phyloP scores from a whole-genome alignment of 2,888 invertebrate species.

The Dorcus hopei region DNA sequence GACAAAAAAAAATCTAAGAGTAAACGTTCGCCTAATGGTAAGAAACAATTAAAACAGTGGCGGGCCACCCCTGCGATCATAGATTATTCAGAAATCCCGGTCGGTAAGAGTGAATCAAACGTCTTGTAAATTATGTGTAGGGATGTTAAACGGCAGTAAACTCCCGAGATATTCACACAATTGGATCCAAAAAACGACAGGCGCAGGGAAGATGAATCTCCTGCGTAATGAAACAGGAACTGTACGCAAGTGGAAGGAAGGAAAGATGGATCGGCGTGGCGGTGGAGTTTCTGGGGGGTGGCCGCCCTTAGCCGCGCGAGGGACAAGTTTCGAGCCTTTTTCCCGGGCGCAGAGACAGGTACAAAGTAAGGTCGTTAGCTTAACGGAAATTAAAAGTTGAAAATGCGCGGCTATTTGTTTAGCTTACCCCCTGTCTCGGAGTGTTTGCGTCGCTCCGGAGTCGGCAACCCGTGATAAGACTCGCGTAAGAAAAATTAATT shows the following conservation, averaged over 20 bases:
- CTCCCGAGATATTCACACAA: not conserved
- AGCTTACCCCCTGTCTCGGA: constrained; percentile 19
- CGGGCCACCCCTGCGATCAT: too few species aligned
- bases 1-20: too few species aligned
- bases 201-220: constrained; percentile 41
- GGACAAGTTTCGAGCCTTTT: constrained; percentile 11
- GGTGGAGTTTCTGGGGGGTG: not conserved
- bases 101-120: constrained; percentile 1
- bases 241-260: constrained; percentile 31
- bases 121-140: not conserved
- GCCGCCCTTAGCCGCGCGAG: constrained; percentile 1
- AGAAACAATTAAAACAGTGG: too few species aligned
- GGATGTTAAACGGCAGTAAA: not conserved
- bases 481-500: too few species aligned
- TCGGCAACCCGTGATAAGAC: too few species aligned
- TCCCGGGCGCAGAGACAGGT: constrained; percentile 28
- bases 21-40: too few species aligned
- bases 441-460: too few species aligned
- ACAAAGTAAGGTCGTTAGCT: constrained; percentile 38
- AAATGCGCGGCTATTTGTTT: constrained; percentile 35
- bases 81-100: not conserved
- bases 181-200: constrained; percentile 18
- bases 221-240: constrained; percentile 44
- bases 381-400: constrained; percentile 39
- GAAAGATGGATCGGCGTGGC: constrained; percentile 36